Conservation (phyloP, 2,888 invertebrate species). For the Pristionchus japonicus region DNA sequence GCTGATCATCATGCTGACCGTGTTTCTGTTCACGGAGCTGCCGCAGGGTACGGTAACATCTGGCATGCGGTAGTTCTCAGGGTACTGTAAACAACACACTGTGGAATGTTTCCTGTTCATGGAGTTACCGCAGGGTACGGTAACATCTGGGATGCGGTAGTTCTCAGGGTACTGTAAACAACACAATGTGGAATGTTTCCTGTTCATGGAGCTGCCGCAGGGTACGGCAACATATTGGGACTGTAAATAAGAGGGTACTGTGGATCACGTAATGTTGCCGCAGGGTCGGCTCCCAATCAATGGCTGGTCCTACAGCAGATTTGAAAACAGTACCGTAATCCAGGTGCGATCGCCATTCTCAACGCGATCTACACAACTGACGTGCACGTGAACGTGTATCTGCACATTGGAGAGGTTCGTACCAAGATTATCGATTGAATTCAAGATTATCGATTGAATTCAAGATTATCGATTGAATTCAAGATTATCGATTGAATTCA, state of each 20-base stretch:
- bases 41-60: slow-evolving; percentile 57
- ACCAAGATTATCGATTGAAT: too few species aligned
- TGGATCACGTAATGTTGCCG: neutral
- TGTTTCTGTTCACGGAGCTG: slow-evolving; percentile 65
- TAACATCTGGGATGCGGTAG: neutral
- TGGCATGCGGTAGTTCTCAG: neutral
- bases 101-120: slow-evolving; percentile 57
- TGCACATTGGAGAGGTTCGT: slow-evolving; percentile 66
- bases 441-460: too few species aligned
- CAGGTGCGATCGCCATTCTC: slow-evolving; percentile 61
- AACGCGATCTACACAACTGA: slow-evolving; percentile 68
- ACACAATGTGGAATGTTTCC: slow-evolving; percentile 62
- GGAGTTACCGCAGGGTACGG: slow-evolving; percentile 62
- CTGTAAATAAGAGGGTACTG: neutral
- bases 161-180: neutral
- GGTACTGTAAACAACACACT: neutral
- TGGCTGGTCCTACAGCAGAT: too few species aligned
- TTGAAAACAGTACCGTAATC: too few species aligned
- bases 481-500: too few species aligned
- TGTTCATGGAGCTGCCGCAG: slow-evolving; percentile 64
- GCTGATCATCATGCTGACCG: slow-evolving; percentile 66
- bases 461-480: too few species aligned
- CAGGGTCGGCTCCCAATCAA: too few species aligned
- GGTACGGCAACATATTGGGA: neutral
- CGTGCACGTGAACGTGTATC: slow-evolving; percentile 64